A percentile compares a stretch with the other conserved stretches of the same genome.
phyloP scores from a whole-genome alignment of 1,140 invertebrate genomes.

The Drosophila ficusphila region DNA sequence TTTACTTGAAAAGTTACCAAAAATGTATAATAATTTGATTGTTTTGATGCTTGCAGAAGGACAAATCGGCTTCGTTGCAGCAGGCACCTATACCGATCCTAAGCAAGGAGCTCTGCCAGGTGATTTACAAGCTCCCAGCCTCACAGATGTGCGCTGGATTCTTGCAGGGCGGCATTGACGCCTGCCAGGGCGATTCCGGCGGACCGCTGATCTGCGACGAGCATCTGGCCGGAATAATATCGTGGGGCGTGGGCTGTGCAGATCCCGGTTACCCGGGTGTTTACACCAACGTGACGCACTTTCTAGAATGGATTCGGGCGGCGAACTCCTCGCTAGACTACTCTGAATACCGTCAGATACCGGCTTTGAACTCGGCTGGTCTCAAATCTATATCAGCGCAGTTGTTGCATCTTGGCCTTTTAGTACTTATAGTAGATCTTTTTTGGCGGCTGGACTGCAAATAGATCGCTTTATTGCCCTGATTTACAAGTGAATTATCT shows the following conservation, averaged over 20 bases:
- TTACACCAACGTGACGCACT: constrained; percentile 88
- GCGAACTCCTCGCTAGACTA: constrained; percentile 26
- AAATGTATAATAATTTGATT: too few relatives aligned
- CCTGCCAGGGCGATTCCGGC: constrained; percentile 85
- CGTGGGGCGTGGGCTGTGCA: constrained; percentile 90
- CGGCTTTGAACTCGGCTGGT: background rate
- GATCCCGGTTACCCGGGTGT: constrained; percentile 88
- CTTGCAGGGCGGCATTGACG: constrained; percentile 57
- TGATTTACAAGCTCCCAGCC: constrained; percentile 37
- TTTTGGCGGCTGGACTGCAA: background rate
- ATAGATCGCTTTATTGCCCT: constrained; percentile 30
- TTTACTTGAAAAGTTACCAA: too few relatives aligned
- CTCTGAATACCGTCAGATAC: background rate
- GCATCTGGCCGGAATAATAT: constrained; percentile 88
- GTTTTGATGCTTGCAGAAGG: background rate
- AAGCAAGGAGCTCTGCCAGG: constrained; percentile 12
- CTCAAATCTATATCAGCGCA: background rate
- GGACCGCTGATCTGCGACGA: constrained; percentile 85
- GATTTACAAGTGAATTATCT: constrained; percentile 28
- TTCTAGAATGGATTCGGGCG: constrained; percentile 86
- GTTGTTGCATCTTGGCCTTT: background rate
- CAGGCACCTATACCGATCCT: constrained; percentile 50
- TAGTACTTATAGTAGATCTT: background rate
- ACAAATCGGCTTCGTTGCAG: constrained; percentile 11
- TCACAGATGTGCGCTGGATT: constrained; percentile 69